A percentile compares a stretch with the other conserved stretches of the same genome.
phyloP scores from a whole-genome alignment of 2,888 invertebrate genomes.

The Orgyia antiqua region DNA sequence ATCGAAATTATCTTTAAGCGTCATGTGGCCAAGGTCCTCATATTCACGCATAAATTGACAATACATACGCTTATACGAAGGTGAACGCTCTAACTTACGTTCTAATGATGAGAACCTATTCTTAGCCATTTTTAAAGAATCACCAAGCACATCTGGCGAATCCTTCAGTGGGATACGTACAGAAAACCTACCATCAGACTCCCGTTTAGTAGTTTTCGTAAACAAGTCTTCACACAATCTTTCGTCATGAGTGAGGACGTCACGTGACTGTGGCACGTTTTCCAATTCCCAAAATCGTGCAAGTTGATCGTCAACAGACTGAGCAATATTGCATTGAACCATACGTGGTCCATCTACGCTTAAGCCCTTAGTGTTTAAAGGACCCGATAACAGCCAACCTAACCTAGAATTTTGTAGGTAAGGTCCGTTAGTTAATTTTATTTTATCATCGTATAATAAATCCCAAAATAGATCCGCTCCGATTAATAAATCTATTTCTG shows the following conservation, averaged over 20 bases:
- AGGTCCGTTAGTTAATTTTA: slow-evolving; percentile 1
- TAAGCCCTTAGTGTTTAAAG: too few species aligned
- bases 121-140: not conserved
- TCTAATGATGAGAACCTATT: not conserved
- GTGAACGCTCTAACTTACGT: too few species aligned
- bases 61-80: too few species aligned
- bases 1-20: too few species aligned
- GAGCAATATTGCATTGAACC: too few species aligned
- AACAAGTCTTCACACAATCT: not conserved
- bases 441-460: not conserved
- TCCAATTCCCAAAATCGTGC: not conserved
- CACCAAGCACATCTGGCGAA: not conserved
- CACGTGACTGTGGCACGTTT: not conserved
- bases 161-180: not conserved
- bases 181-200: not conserved
- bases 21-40: too few species aligned
- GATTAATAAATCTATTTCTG: slow-evolving; percentile 1
- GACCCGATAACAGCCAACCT: slow-evolving; percentile 1
- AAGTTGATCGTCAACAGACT: too few species aligned
- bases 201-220: not conserved
- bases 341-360: too few species aligned
- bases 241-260: too few species aligned
- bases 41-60: too few species aligned
- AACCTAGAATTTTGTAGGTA: slow-evolving; percentile 1
- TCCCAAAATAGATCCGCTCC: slow-evolving; percentile 1